These are phyloP conservation scores for Tipula confusa DNA, from an alignment of 2,888 invertebrate genomes.

Conservation along the genomic window DNA sequence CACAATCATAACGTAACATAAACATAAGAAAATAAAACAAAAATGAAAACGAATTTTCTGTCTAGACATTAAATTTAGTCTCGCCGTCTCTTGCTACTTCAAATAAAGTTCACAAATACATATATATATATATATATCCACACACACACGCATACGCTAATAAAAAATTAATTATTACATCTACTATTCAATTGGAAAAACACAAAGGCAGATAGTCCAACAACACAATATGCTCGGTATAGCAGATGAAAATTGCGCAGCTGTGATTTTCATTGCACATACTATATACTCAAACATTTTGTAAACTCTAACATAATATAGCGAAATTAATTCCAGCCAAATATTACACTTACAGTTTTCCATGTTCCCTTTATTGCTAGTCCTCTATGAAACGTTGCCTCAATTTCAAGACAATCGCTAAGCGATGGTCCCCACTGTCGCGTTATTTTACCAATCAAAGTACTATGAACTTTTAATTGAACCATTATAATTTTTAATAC, in stretches of 20 bases:
- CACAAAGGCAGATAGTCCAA: not conserved
- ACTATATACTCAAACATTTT: not conserved
- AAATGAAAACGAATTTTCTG: not conserved
- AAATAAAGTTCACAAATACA: not conserved
- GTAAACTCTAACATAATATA: not conserved
- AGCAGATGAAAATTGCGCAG: not conserved
- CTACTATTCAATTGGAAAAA: not conserved
- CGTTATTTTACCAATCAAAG: slow-evolving; percentile 39
- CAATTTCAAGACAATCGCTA: slow-evolving; percentile 41
- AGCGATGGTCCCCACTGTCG: slow-evolving; percentile 41
- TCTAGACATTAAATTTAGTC: not conserved
- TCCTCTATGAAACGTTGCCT: slow-evolving; percentile 39
- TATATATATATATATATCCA: not conserved
- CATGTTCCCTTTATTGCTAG: slow-evolving; percentile 41
- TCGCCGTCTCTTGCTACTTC: not conserved
- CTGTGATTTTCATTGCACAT: not conserved
- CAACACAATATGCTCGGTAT: not conserved
- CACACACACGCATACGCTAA: not conserved
- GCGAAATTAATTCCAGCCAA: not conserved
- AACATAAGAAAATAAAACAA: not conserved
- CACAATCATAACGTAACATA: not conserved
- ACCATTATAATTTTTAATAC: slow-evolving; percentile 37
- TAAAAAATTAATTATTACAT: not conserved
- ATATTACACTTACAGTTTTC: slow-evolving; percentile 40
- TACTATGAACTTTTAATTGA: slow-evolving; percentile 40